A percentile compares a stretch with the other conserved stretches of the same genome.
phyloP scores from a whole-genome alignment of 2,113 vertebrate genomes.

The Atrichornis clamosus region DNA sequence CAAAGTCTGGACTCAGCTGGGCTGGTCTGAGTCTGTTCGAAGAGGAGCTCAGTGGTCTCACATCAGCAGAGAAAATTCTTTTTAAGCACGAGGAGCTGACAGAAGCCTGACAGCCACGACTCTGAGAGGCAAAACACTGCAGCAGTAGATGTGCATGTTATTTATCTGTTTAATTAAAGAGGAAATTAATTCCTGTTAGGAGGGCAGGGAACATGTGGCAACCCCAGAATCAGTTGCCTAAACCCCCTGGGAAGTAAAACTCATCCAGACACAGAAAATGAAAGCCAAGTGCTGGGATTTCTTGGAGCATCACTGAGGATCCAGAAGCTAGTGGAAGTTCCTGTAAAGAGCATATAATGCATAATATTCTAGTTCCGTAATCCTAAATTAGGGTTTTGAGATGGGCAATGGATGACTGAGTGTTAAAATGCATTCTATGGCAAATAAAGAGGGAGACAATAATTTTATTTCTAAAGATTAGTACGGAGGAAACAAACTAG shows the following conservation, averaged over 20 bases:
- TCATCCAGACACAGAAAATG: not conserved
- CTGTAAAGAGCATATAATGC: not conserved
- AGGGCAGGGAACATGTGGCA: not conserved
- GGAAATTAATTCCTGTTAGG: conserved; percentile 8
- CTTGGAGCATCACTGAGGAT: not conserved
- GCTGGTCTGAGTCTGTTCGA: not conserved
- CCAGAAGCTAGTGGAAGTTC: not conserved
- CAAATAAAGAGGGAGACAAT: not conserved
- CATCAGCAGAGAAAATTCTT: not conserved
- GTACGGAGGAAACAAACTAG: rapidly evolving
- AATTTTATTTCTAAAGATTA: not conserved
- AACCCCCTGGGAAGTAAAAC: not conserved
- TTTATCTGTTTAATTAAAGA: conserved; percentile 54
- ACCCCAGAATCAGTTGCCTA: not conserved
- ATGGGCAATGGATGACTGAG: not conserved
- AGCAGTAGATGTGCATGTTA: not conserved
- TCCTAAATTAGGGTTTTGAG: not conserved
- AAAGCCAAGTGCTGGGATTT: not conserved
- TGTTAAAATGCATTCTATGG: not conserved
- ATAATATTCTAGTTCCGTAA: not conserved
- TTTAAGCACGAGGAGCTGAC: not conserved
- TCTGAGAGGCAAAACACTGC: not conserved
- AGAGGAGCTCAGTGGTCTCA: not conserved
- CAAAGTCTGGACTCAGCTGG: not conserved
- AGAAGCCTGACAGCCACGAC: not conserved